Evolutionary conservation across 2,888 invertebrate genomes (phyloP), one percentile per base, ranked within the genome.

Genomic region (Drosophila lacicola): DNA sequence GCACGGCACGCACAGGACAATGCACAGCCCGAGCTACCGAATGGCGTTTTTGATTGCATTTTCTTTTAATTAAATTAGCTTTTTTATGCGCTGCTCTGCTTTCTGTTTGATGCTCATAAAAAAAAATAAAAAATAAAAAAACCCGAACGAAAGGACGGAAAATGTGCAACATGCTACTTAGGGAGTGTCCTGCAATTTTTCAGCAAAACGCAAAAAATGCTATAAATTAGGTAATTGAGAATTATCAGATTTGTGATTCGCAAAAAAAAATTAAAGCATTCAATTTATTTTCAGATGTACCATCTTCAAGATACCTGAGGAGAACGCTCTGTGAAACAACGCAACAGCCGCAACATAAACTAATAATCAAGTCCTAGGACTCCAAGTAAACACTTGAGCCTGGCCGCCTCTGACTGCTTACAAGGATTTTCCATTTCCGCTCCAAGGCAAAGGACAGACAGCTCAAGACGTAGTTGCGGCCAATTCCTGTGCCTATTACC

Each of bases 21-120:
- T 80, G 85, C 74, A 61, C 56, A 51, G 36, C 53, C 37, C 34
- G 51, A 41, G 55, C 57, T 34, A 50, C 55, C 62, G 61, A 83
- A 87, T 87, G 82, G 78, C 78, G 78, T 74, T 88, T 88, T 86
- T 86, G 74, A 86, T 86, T 88, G 85, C 85, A 80, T 88, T 88
- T 86, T 88, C 85, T 83, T 86, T 86, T 86, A 86, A 86, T 86
- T 86, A 88, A 86, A 86, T 86, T 86, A 86, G 88, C 85, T 86
- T 80, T 79, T 88, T 81, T 83, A 88, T 84, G 82, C 69, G 78
- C 63, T 81, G 78, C 76, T 79, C 79, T 84, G 82, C 79, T 83
- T 81, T 70, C 63, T 66, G 78, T 86, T 78, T 80, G 70, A 64
- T 54, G 70, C 55, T 60, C 68, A 76, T 81, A 71, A 82, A 76